Base-by-base conservation (phyloP, 2,888 invertebrate genomes). In the Agrochola lota region DNA sequence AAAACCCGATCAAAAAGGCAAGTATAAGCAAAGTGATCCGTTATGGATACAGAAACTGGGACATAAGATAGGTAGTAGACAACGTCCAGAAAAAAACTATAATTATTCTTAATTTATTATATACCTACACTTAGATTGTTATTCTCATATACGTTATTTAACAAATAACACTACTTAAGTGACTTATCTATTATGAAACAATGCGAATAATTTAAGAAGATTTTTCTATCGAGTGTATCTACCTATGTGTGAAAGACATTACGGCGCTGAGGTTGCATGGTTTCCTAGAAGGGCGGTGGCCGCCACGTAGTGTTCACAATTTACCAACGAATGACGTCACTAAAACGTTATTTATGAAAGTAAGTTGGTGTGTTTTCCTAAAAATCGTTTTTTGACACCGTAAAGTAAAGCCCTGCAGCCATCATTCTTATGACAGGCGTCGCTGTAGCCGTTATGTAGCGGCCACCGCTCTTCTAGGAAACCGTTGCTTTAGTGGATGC, bases 401-500 rank as follows among this genome's bases (percentile, higher is more conserved):
- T 30, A 35, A 35, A 30, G 59, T 35, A 5, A 20, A 52, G 20
- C 20, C 20, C 6, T 35, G 6, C 17, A 17, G n/a, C 17, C 6
- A 35, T 62, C 0, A 62, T 62, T 35, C 15, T 35, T 35, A 62
- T 35, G 35, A 35, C 30, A 6, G 35, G 11, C 23, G 23, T 30
- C 60, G 17, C 6, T 23, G 8, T 23, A 3, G 9, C 59, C 35
- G n/a, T 11, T 11, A n/a, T 17, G 4, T n/a, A 0, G 17, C 17
- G 11, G n/a, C 20, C 64, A 35, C 35, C n/a, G 64, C 35, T 35
- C 17, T n/a, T 20, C 1, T n/a, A 69, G 4, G 8, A 69, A 69
- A 40, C 35, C 4, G 11, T 64, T 63, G n/a, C 12, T 40, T n/a
- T 69, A 89, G 87, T 91, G 91, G 91, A 92, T 92, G 90, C 86